Conservation (phyloP, 2,888 invertebrate species). For the Sicus ferrugineus region DNA sequence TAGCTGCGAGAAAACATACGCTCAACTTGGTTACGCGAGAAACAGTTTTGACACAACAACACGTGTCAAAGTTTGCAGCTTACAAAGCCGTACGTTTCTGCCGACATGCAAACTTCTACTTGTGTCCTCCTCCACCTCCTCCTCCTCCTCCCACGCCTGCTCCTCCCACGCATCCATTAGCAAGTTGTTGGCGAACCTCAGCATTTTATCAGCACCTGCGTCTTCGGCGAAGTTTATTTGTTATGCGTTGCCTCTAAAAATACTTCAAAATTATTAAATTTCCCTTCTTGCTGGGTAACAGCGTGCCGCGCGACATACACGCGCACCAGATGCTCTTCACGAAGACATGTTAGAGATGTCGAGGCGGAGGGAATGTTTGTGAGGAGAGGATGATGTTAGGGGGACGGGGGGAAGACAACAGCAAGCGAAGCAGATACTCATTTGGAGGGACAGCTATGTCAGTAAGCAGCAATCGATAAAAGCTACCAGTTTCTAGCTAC, state of each 20-base stretch:
- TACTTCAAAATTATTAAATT: neutral
- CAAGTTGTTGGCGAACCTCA: slow-evolving; percentile 2
- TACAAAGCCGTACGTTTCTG: neutral
- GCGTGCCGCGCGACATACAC: neutral
- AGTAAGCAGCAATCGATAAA: too few relatives aligned
- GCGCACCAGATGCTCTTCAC: too few relatives aligned
- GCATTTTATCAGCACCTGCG: slow-evolving; percentile 15
- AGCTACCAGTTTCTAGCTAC: too few relatives aligned
- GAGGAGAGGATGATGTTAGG: too few relatives aligned
- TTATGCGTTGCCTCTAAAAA: neutral
- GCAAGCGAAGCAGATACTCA: too few relatives aligned
- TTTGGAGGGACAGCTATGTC: too few relatives aligned
- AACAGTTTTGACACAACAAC: neutral
- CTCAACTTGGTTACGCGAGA: neutral
- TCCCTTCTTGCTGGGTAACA: neutral
- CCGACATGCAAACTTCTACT: neutral
- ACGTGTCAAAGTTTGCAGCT: neutral
- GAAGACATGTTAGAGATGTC: too few relatives aligned
- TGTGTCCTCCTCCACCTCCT: neutral
- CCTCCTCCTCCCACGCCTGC: too few relatives aligned
- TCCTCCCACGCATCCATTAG: neutral
- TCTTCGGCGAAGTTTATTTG: neutral
- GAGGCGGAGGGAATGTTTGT: too few relatives aligned
- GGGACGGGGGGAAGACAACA: too few relatives aligned
- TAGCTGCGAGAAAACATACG: neutral